Evolutionary conservation across 2,797 vertebrate genomes (phyloP).

Genomic region (Channa striata): DNA sequence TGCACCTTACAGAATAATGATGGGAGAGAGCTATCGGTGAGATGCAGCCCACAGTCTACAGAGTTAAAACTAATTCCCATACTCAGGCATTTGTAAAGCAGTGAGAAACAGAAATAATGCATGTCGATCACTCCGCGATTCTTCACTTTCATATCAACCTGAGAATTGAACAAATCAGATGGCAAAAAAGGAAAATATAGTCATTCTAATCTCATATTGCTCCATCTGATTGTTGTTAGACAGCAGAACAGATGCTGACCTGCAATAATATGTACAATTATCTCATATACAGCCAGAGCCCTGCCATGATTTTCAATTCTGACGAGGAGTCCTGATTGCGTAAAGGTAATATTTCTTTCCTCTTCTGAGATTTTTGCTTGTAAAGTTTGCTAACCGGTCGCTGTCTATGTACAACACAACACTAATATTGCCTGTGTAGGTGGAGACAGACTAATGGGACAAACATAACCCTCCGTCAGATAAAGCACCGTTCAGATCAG

Average conservation of each 20-base stretch:
- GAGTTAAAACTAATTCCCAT: slow-evolving; percentile 30
- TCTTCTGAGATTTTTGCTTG: slow-evolving; percentile 3
- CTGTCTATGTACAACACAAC: slow-evolving; percentile 19
- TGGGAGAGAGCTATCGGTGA: neutral
- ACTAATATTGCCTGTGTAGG: slow-evolving; percentile 40
- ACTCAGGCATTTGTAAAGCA: slow-evolving; percentile 51
- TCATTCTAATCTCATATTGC: slow-evolving; percentile 42
- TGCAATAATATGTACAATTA: neutral
- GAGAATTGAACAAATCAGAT: slow-evolving; percentile 39
- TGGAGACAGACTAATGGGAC: slow-evolving; percentile 37
- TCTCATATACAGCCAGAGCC: slow-evolving; percentile 4
- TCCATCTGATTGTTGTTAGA: slow-evolving; percentile 37
- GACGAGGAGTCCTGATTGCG: neutral
- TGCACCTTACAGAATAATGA: neutral
- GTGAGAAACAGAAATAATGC: slow-evolving; percentile 43
- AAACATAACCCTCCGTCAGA: slow-evolving; percentile 32
- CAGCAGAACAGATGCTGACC: slow-evolving; percentile 36
- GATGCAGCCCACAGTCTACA: neutral
- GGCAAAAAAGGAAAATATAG: slow-evolving; percentile 15
- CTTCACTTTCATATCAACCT: slow-evolving; percentile 7
- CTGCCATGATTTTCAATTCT: no score
- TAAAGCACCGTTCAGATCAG: slow-evolving; percentile 9
- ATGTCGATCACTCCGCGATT: slow-evolving; percentile 26
- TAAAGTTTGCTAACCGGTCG: slow-evolving; percentile 13
- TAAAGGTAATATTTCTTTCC: slow-evolving; percentile 22